These are phyloP conservation scores for Oasisia sp. DNA, from an alignment of 2,888 invertebrate species.

Conservation along the genomic window DNA sequence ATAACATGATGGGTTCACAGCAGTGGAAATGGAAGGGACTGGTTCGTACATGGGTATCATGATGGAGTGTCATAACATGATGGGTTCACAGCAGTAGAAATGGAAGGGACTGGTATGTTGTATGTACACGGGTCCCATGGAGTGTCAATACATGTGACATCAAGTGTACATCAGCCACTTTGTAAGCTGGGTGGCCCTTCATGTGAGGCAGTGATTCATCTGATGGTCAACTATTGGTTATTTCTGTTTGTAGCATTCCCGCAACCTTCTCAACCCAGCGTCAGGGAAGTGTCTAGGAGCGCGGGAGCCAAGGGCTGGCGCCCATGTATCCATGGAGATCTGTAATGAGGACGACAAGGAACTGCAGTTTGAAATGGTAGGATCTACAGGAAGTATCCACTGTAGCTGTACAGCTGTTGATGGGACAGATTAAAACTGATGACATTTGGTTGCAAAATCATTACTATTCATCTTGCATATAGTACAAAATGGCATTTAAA, in stretches of 20 bases:
- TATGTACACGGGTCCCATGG: not conserved
- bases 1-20: no score
- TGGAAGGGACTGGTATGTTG: no score
- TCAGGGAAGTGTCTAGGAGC: constrained; percentile 55
- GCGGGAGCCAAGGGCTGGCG: constrained; percentile 38
- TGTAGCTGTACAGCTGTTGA: no score
- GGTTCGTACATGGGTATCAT: no score
- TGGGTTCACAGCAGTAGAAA: no score
- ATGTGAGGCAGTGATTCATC: constrained; percentile 27
- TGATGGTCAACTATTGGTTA: constrained; percentile 43
- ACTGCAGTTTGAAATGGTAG: constrained; percentile 36
- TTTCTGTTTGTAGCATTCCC: not conserved
- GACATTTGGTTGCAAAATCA: no score
- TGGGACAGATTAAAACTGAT: no score
- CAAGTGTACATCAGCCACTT: not conserved
- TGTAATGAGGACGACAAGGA: constrained; percentile 44
- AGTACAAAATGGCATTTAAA: no score
- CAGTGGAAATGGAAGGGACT: no score
- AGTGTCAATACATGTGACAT: no score
- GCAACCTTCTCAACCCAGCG: constrained; percentile 50
- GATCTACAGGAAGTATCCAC: not conserved
- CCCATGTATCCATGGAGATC: constrained; percentile 48
- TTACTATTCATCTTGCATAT: no score
- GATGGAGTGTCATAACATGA: no score
- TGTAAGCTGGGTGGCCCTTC: constrained; percentile 1